Conservation (phyloP, 92 coral and sea anemone species). For the Palythoa caribaeorum region DNA sequence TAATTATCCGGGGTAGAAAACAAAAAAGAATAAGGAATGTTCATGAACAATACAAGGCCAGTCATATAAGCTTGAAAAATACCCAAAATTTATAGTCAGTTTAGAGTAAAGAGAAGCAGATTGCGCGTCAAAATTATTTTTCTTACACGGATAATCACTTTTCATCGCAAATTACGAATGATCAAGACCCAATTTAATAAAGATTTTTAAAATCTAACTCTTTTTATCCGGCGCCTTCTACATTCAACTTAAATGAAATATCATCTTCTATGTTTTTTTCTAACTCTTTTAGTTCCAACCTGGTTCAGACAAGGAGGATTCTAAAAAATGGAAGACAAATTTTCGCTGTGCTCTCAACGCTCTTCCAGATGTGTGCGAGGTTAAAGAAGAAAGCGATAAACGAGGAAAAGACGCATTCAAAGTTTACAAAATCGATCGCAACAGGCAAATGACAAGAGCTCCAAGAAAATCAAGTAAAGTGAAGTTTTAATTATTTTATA, state of each 20-base stretch:
- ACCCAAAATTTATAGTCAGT: too few species aligned
- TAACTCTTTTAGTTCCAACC: conserved; percentile 39
- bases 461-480: conserved; percentile 8
- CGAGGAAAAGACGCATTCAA: conserved; percentile 66
- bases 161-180: too few species aligned
- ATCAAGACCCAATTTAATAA: too few species aligned
- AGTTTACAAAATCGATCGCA: conserved; percentile 47
- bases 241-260: not conserved
- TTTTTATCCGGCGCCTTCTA: not conserved
- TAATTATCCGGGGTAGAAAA: too few species aligned
- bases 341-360: conserved; percentile 70
- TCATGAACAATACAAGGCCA: too few species aligned
- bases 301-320: conserved; percentile 50
- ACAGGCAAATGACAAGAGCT: conserved; percentile 6
- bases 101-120: too few species aligned
- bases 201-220: not conserved
- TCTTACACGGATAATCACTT: too few species aligned
- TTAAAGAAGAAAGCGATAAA: conserved; percentile 59
- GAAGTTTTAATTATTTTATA: not conserved
- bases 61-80: too few species aligned
- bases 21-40: too few species aligned
- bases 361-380: conserved; percentile 61
- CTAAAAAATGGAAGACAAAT: conserved; percentile 68
- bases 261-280: not conserved
- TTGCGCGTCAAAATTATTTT: too few species aligned